Evolutionary conservation across 2,797 vertebrate species (phyloP), one percentile per base, ranked within the genome.

Genomic region (Mallotus villosus): DNA sequence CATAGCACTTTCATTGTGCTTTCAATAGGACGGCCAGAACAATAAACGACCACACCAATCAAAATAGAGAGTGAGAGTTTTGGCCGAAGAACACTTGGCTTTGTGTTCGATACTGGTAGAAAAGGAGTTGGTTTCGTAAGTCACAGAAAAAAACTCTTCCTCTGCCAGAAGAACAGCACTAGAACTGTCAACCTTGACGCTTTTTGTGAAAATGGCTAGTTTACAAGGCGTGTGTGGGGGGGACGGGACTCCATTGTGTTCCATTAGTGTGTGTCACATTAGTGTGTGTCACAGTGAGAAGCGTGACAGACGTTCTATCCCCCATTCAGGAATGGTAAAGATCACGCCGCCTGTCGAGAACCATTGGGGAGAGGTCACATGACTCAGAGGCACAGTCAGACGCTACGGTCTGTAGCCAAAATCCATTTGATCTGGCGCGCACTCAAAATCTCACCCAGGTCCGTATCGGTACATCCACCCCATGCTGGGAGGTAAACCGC

Each of bases 401-500:
- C n/a, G 24, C 8, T 49, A 16, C 51, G 59, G 62, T 53, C 27
- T 19, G 46, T 53, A 8, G 41, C 22, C 24, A 49, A 16, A 62
- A 41, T 0, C 0, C 2, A 34, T 72, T 12, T 2, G 34, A 19
- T 69, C 53, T 60, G 71, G 17, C 61, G 41, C 12, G 25, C 12
- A 34, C 57, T 59, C 24, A 27, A 21, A 22, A 49, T 27, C 46
- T 37, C 55, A 14, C 71, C 62, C 29, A 34, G 22, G 61, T 24
- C 17, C 4, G 3, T 55, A 55, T n/a, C 19, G 19, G 63, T 63
- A 46, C 70, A 78, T 86, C 76, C 19, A 78, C 80, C 55, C 55
- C 75, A 73, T 73, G 76, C 62, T 67, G 63, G 84, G 72, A 85
- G 84, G 83, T 70, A 70, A 81, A 85, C 80, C 77, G 29, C 70